Base-by-base conservation (phyloP, 2,113 vertebrate genomes). In the Nipponia nippon region DNA sequence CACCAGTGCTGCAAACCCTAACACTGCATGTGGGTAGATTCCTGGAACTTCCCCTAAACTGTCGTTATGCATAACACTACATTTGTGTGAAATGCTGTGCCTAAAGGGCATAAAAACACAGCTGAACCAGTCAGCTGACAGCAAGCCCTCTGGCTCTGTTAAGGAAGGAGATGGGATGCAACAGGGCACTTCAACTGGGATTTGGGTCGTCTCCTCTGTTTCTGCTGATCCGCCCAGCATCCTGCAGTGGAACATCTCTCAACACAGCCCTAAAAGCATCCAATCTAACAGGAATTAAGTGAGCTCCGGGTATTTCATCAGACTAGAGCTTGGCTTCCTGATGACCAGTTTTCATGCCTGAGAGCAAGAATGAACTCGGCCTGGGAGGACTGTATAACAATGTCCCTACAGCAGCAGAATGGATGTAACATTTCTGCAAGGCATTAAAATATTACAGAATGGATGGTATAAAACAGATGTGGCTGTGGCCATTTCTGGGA, bases 401-500 rank as follows among this genome's bases (percentile, higher is more conserved):
- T 0, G n/a, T 44, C 56, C 53, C 47, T 29, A 26, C 15, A 70
- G 70, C 47, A 91, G 36, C 56, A 92, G 29, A 44, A 65, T 61
- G 47, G 58, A 73, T 13, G 19, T 13, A 61, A 59, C 19, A 26
- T 80, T 92, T 89, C 83, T 65, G 52, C 1, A 0, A 78, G 40
- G 18, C 79, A 42, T 78, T 89, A 76, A 69, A 53, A 21, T 49
- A n/a, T 36, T 78, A 79, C 34, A 49, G 90, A 90, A 76, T 0
- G 30, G 58, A 40, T 49, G 70, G 92, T 7, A 56, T 78, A 77
- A 90, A 66, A 21, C 67, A 95, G 69, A 93, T 75, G 65, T 26
- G 44, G 40, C 94, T 84, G 40, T 65, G 61, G 69, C 86, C 94
- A 87, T 95, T 97, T 92, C 83, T 95, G 94, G 89, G 72, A 95